Conservation (phyloP, 2,797 vertebrate species). For the Coregonus suidteri region DNA sequence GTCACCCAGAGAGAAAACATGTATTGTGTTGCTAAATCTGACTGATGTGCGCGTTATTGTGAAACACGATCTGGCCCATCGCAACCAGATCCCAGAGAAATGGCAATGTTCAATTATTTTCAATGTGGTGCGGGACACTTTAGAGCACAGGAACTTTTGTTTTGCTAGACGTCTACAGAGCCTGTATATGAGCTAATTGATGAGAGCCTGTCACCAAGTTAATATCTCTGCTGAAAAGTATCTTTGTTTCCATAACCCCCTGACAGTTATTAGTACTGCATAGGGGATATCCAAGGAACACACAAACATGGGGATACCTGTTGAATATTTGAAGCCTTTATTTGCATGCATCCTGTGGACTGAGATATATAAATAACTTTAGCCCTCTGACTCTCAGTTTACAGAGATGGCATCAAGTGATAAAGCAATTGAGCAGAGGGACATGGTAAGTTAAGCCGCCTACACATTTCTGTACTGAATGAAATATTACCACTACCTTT, state of each 20-base stretch:
- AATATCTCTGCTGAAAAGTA: conserved; percentile 37
- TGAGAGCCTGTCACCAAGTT: conserved; percentile 31
- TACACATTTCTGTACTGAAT: too few relatives aligned
- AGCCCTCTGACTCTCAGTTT: conserved; percentile 22
- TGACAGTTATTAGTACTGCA: conserved; percentile 25
- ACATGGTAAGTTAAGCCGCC: too few relatives aligned
- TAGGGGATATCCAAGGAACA: conserved; percentile 12
- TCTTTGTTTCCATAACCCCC: conserved; percentile 26
- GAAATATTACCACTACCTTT: too few relatives aligned
- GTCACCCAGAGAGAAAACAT: conserved; percentile 8
- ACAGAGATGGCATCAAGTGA: conserved; percentile 4
- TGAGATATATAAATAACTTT: neutral
- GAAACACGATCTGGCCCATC: conserved; percentile 36
- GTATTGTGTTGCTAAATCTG: conserved; percentile 45
- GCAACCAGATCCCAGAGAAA: conserved; percentile 45
- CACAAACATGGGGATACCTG: conserved; percentile 11
- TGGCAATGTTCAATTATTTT: conserved; percentile 34
- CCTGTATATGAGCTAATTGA: conserved; percentile 10
- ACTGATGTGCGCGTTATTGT: conserved; percentile 27
- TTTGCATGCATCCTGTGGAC: conserved; percentile 1
- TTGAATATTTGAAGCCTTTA: conserved; percentile 50
- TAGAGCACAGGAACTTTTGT: conserved; percentile 46
- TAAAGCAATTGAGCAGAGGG: neutral
- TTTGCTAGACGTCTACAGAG: neutral
- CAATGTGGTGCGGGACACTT: conserved; percentile 25